These are phyloP conservation scores for Neoaliturus tenellus DNA, from an alignment of 2,888 invertebrate species.

Conservation along the genomic window DNA sequence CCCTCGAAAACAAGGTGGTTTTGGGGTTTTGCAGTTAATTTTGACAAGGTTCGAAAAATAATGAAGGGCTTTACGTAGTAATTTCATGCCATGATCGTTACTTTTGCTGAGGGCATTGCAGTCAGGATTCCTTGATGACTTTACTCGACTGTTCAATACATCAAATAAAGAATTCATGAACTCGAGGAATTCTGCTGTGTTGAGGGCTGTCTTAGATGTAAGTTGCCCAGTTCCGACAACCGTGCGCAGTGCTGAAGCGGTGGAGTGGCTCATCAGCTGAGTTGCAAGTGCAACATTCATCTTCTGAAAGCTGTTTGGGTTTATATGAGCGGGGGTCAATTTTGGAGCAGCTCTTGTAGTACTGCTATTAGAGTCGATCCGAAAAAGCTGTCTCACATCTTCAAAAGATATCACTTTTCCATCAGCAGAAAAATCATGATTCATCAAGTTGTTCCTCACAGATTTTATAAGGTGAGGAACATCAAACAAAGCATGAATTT, in stretches of 20 bases:
- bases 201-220: no score
- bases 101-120: no score
- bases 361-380: slow-evolving; percentile 57
- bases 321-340: slow-evolving; percentile 63
- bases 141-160: no score
- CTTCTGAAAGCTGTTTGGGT: slow-evolving; percentile 64
- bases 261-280: slow-evolving; percentile 66
- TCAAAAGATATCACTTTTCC: slow-evolving; percentile 59
- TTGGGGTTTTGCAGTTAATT: no score
- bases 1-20: no score
- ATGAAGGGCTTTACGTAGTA: no score
- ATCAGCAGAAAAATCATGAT: slow-evolving; percentile 58
- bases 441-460: slow-evolving; percentile 63
- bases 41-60: no score
- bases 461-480: slow-evolving; percentile 64
- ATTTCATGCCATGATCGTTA: no score
- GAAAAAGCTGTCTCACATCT: slow-evolving; percentile 61
- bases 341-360: slow-evolving; percentile 64
- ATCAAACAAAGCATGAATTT: slow-evolving; percentile 64
- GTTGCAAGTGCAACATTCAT: slow-evolving; percentile 65
- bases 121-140: no score
- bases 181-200: no score
- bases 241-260: slow-evolving; percentile 62
- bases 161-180: no score
- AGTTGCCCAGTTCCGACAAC: no score